These are phyloP conservation scores for Nothura maculosa DNA, from an alignment of 2,797 vertebrate species.

Conservation along the genomic window DNA sequence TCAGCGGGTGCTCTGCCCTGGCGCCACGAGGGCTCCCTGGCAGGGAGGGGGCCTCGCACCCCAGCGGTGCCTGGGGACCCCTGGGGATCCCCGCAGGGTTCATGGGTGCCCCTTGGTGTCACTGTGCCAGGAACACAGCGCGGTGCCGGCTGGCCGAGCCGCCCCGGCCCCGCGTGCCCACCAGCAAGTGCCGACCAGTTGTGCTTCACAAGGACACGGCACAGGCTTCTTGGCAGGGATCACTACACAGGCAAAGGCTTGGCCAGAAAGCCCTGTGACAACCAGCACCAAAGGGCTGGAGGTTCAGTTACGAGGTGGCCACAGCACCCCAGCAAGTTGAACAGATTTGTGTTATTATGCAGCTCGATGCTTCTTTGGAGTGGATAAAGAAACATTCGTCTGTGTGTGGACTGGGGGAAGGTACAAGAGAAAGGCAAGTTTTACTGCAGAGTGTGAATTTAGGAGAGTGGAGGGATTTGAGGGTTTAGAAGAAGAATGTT, in stretches of 20 bases:
- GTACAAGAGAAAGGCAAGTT: background rate
- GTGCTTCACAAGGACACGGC: too few species aligned
- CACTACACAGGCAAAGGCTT: background rate
- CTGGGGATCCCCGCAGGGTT: background rate
- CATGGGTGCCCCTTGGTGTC: conserved; percentile 15
- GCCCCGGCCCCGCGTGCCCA: too few species aligned
- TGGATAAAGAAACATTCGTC: background rate
- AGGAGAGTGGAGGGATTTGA: background rate
- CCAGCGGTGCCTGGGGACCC: background rate
- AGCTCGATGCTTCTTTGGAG: background rate
- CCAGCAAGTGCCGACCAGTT: too few species aligned
- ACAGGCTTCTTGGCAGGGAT: background rate
- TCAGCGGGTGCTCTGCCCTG: background rate
- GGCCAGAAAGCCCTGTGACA: background rate
- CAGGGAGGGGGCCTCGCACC: background rate
- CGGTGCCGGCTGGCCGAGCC: background rate
- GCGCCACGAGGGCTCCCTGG: background rate
- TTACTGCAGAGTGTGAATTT: rapidly evolving
- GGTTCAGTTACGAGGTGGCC: background rate
- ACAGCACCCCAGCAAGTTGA: background rate
- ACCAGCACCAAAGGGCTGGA: background rate
- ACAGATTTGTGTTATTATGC: background rate
- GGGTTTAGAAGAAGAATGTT: background rate
- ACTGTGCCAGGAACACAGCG: background rate
- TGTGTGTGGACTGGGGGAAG: background rate